These are phyloP conservation scores for Hydrotaea cyrtoneurina DNA, from an alignment of 2,888 invertebrate species.

Conservation along the genomic window DNA sequence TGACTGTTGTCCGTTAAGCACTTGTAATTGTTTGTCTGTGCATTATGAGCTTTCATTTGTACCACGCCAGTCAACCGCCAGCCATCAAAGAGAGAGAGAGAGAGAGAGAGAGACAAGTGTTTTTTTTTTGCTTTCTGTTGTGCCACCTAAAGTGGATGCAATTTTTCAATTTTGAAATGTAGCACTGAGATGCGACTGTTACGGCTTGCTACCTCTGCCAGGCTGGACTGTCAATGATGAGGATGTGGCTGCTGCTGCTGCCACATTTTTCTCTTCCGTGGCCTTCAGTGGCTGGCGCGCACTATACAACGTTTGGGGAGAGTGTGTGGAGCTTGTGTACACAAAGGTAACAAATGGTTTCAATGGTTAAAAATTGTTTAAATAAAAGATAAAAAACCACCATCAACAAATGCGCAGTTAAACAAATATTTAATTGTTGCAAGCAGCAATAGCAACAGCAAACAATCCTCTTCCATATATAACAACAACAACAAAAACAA, in stretches of 20 bases:
- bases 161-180: slow-evolving; percentile 75
- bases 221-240: slow-evolving; percentile 1
- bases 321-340: slow-evolving; percentile 46
- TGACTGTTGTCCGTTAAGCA: slow-evolving; percentile 57
- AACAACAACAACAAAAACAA: neutral
- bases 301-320: slow-evolving; percentile 54
- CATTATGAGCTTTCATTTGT: slow-evolving; percentile 67
- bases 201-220: slow-evolving; percentile 8
- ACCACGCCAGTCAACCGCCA: slow-evolving; percentile 7
- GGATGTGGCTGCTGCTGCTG: neutral
- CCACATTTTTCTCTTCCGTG: neutral
- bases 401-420: slow-evolving; percentile 72
- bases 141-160: slow-evolving; percentile 79
- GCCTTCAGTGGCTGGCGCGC: neutral
- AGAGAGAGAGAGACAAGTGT: neutral
- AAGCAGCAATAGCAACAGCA: slow-evolving; percentile 54
- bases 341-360: slow-evolving; percentile 67
- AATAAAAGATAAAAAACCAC: slow-evolving; percentile 69
- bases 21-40: slow-evolving; percentile 68
- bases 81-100: neutral
- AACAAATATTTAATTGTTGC: slow-evolving; percentile 80
- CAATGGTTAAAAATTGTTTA: slow-evolving; percentile 68
- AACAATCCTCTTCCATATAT: neutral
- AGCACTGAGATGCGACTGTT: neutral
- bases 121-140: slow-evolving; percentile 6